A percentile compares a stretch with the other conserved stretches of the same genome.
Evolutionary conservation across 1,140 invertebrate species (phyloP).

Genomic region (Triops cancriformis): DNA sequence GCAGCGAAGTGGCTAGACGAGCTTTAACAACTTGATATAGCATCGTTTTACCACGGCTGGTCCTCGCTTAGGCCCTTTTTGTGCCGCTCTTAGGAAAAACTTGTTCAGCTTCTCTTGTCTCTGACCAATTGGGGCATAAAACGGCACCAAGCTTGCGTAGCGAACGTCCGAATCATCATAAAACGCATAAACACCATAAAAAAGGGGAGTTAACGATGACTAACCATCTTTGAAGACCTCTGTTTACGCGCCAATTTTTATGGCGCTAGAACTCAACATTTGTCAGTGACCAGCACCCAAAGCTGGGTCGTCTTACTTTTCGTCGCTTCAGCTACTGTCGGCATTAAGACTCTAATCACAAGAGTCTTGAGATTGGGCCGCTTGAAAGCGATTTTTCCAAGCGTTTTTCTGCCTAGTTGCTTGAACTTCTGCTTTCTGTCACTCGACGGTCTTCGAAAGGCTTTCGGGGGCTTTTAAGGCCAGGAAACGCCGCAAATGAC

Average conservation of each 20-base stretch:
- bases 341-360: not conserved
- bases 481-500: not conserved
- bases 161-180: not conserved
- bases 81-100: not conserved
- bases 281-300: not conserved
- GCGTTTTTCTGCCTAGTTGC: not conserved
- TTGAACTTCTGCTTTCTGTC: not conserved
- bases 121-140: not conserved
- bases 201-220: not conserved
- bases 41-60: not conserved
- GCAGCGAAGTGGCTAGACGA: slow-evolving; percentile 3
- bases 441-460: not conserved
- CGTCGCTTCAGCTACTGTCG: not conserved
- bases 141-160: not conserved
- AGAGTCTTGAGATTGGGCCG: not conserved
- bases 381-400: not conserved
- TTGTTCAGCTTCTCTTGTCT: not conserved
- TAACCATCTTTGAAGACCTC: not conserved
- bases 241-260: not conserved
- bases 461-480: not conserved
- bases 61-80: not conserved
- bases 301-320: not conserved
- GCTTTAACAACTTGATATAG: not conserved
- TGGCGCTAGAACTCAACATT: no score
- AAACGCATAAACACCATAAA: slow-evolving; percentile 1